phyloP scores from a whole-genome alignment of 2,888 invertebrate species.

The Resseliella maxima region DNA sequence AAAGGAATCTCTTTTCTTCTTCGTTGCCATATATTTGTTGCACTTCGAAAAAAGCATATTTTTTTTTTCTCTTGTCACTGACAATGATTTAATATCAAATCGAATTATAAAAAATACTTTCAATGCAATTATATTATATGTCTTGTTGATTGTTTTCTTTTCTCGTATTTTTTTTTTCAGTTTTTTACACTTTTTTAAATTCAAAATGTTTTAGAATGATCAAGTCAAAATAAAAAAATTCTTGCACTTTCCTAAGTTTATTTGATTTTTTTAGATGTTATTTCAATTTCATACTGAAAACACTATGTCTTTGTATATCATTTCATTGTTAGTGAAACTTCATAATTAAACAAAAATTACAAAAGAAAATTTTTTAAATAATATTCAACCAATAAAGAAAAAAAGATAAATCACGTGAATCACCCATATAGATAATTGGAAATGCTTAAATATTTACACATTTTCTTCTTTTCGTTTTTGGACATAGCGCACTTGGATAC shows the following conservation, averaged over 20 bases:
- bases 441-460: background rate
- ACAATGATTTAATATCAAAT: background rate
- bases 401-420: background rate
- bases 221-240: too few relatives aligned
- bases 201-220: too few relatives aligned
- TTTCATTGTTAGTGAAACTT: background rate
- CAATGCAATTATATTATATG: background rate
- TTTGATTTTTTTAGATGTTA: too few relatives aligned
- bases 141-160: background rate
- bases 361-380: background rate
- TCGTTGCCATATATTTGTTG: background rate
- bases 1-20: background rate
- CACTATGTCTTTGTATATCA: background rate
- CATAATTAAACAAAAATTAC: background rate
- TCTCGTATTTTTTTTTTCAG: background rate
- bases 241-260: too few relatives aligned
- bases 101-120: background rate
- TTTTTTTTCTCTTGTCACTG: background rate
- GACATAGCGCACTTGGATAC: constrained; percentile 6
- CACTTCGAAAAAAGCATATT: background rate
- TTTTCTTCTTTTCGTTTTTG: background rate
- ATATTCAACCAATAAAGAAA: background rate
- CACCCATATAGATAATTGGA: background rate
- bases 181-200: background rate
- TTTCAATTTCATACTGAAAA: too few relatives aligned